These are phyloP conservation scores for Rhagonycha lutea DNA, from an alignment of 2,888 invertebrate genomes.

Conservation along the genomic window DNA sequence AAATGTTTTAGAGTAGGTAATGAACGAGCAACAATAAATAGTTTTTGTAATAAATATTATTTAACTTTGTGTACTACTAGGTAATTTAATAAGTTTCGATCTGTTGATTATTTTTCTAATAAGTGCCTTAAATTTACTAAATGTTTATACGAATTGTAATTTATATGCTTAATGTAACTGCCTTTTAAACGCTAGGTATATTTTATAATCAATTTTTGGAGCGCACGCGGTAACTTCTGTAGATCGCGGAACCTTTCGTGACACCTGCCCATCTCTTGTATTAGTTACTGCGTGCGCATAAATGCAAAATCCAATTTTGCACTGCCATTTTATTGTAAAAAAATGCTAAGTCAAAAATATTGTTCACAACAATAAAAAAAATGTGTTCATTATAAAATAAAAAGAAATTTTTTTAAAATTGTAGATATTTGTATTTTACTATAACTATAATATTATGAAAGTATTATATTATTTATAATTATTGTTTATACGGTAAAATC, in stretches of 20 bases:
- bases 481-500: not conserved
- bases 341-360: constrained; percentile 21
- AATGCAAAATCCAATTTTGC: constrained; percentile 9
- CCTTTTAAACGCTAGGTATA: constrained; percentile 17
- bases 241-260: not conserved
- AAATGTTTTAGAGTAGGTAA: constrained; percentile 55
- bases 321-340: constrained; percentile 24
- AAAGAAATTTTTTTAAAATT: constrained; percentile 2
- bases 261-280: not conserved
- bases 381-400: constrained; percentile 23
- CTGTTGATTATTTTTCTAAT: constrained; percentile 3
- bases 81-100: constrained; percentile 26
- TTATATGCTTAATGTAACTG: constrained; percentile 16
- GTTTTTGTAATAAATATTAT: constrained; percentile 16
- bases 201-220: not conserved
- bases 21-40: constrained; percentile 4
- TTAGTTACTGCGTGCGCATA: not conserved
- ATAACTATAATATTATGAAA: constrained; percentile 1
- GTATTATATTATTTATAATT: constrained; percentile 1
- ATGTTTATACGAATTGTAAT: not conserved
- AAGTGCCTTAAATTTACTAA: not conserved
- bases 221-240: constrained; percentile 7
- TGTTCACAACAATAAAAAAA: constrained; percentile 11
- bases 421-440: constrained; percentile 22
- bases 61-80: constrained; percentile 17